Base-by-base conservation (phyloP, 1,140 invertebrate genomes). In the Argopecten irradians region DNA sequence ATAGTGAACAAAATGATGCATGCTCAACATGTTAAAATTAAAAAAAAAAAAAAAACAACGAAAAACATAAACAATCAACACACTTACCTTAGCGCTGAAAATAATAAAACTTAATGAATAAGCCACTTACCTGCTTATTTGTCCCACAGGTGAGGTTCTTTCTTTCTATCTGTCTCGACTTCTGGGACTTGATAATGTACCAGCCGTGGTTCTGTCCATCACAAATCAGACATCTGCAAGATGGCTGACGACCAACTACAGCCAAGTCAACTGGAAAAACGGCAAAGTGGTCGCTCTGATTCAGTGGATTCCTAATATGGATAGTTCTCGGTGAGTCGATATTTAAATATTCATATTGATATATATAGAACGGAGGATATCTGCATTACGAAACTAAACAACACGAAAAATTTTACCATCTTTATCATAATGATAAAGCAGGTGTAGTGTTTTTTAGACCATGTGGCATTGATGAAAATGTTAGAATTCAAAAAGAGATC, bases 151-250 rank as follows among this genome's bases (percentile, higher is more conserved):
- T 36, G 95, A 96, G 90, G 91, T 95, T 0, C 88, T 96, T 35
- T 95, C 95, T 0, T 96, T 94, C 85, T 95, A 95, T 84, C 91
- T 96, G 82, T 94, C 94, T 13, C 91, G 93, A 7, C 84, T 95
- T 5, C 91, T 96, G 19, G 91, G 90, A 7, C 90, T 96, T 87
- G 92, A 94, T 41, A 95, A 93, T 90, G 93, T 96, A 11, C 95
- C 95, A 16, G 90, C 92, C 3, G 95, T 95, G 0, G 88, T 93
- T 1, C 88, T 96, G 34, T 93, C 95, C 0, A 36, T 87, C 34
- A 89, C 93, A 13, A 92, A 93, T 85, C 43, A 86, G 34, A 86
- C 89, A 22, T 88, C 91, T 1, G 34, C 34, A 9, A 92, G 94
- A 82, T 95, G 95, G 95, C 88, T 35, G 35, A 85, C 82, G 22